These are phyloP conservation scores for Hyles lineata DNA, from an alignment of 2,888 invertebrate species.

Conservation along the genomic window DNA sequence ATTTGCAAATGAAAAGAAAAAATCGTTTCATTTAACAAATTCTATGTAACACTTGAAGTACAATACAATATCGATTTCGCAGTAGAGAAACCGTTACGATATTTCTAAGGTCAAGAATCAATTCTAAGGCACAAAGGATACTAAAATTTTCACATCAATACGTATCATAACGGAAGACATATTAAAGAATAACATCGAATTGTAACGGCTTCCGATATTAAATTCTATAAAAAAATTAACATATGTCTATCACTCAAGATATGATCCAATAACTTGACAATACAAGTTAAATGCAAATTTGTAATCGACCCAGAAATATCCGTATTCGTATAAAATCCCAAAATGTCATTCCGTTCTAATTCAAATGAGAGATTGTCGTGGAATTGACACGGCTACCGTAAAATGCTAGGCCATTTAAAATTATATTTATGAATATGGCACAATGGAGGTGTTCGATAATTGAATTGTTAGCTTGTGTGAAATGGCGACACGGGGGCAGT, in stretches of 20 bases:
- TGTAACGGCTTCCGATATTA: constrained; percentile 63
- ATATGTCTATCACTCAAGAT: constrained; percentile 80
- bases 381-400: constrained; percentile 72
- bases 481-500: constrained; percentile 71
- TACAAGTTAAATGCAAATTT: constrained; percentile 72
- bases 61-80: constrained; percentile 57
- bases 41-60: constrained; percentile 40
- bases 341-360: constrained; percentile 66
- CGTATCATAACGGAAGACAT: constrained; percentile 71
- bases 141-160: constrained; percentile 71
- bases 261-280: constrained; percentile 76
- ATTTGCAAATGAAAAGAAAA: constrained; percentile 33
- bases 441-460: constrained; percentile 67
- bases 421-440: constrained; percentile 67
- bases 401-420: constrained; percentile 66
- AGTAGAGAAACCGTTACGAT: constrained; percentile 63
- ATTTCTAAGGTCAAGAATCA: constrained; percentile 66
- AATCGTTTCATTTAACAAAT: constrained; percentile 37
- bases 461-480: constrained; percentile 72
- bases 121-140: constrained; percentile 48
- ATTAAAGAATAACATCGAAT: constrained; percentile 79
- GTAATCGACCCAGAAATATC: constrained; percentile 67
- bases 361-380: constrained; percentile 66
- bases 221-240: constrained; percentile 68
- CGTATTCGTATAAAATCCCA: constrained; percentile 43